A percentile compares a stretch with the other conserved stretches of the same genome.
These are phyloP conservation scores for Alentia gelatinosa DNA, from an alignment of 2,888 invertebrate species.

Conservation along the genomic window DNA sequence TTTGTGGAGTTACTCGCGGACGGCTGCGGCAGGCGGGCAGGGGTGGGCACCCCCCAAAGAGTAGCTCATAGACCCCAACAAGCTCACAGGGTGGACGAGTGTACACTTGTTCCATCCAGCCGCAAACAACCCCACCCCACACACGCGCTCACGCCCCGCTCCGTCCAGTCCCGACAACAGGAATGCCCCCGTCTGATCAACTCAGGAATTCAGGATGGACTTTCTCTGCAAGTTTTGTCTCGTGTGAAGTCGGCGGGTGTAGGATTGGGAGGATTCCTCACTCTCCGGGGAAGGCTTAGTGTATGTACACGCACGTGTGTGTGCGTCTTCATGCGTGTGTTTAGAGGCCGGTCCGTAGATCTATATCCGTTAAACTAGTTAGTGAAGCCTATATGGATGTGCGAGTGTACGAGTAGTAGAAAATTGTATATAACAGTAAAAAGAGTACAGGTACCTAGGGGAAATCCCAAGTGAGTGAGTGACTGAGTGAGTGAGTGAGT, in stretches of 20 bases:
- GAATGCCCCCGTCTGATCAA: slow-evolving; percentile 37
- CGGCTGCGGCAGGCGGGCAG: background rate
- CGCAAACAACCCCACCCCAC: background rate
- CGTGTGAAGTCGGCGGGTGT: background rate
- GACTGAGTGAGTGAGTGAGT: slow-evolving; percentile 30
- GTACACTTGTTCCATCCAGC: slow-evolving; percentile 29
- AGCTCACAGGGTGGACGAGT: background rate
- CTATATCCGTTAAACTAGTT: background rate
- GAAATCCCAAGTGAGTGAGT: background rate
- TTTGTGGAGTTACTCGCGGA: background rate
- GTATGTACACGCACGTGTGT: background rate
- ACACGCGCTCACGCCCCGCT: background rate
- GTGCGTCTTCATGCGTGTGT: background rate
- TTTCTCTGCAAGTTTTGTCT: background rate
- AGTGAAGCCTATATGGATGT: background rate
- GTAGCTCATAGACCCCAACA: background rate
- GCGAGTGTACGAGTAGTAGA: background rate
- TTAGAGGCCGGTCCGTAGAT: background rate
- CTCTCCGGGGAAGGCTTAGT: background rate
- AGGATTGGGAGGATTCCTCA: background rate
- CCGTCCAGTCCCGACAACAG: background rate
- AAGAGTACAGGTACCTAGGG: background rate
- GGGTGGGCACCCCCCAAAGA: too few relatives aligned
- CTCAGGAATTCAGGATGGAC: slow-evolving; percentile 34
- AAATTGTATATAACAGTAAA: background rate